Base-by-base conservation (phyloP, 2,113 vertebrate species). In the Propithecus coquereli region DNA sequence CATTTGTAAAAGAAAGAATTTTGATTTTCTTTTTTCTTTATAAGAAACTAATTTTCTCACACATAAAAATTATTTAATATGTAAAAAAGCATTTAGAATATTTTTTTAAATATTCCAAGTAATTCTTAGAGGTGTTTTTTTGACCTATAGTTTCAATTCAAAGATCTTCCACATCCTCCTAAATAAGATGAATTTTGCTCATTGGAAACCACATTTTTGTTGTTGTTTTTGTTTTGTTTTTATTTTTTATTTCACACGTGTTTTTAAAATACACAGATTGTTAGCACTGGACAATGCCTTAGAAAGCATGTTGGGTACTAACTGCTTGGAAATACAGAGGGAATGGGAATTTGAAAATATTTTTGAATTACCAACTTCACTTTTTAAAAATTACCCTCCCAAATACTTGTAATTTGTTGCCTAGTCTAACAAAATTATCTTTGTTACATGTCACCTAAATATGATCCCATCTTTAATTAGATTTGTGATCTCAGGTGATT, bases 1-100 rank as follows among this genome's bases (percentile, higher is more conserved):
- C 34, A 91, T 95, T 98, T 91, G 84, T 92, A 68, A 95, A 84
- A 25, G 45, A 93, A 63, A 94, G 76, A 95, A 85, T 6, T 68
- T 68, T 32, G 20, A 20, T 43, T 96, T 87, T 83, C 6, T 73
- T 83, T 88, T 79, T 90, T 71, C 54, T 81, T 59, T 66, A 40
- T 84, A 80, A 59, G 20, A 95, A 98, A 97, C 57, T 87, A 87
- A 94, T 95, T 97, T 97, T 68, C 45, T 96, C 91, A 79, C 63
- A 81, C n/a, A 96, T 63, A 94, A 96, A 97, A 95, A 11, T 87
- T 59, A 92, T 92, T 85, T 97, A 96, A 96, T 95, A 50, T 70
- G 79, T 90, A 92, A 68, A 52, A 93, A 85, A 96, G 40, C 63
- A 84, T 91, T 97, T 95, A 92, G 95, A 96, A 95, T 92, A 61